phyloP scores from a whole-genome alignment of 2,888 invertebrate genomes.

The Cheiracanthium punctorium region DNA sequence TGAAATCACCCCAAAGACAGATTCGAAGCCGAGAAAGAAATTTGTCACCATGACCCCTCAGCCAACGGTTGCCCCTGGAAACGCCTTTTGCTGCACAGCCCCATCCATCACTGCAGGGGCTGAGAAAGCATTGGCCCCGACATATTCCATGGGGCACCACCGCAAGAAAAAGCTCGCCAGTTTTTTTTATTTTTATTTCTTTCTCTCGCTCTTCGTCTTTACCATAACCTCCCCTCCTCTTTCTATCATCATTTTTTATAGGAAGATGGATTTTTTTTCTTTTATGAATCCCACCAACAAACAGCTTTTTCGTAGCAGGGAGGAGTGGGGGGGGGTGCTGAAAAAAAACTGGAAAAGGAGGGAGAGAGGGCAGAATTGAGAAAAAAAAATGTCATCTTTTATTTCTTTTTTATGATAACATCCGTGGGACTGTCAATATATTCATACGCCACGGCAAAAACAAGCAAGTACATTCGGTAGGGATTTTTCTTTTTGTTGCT shows the following conservation, averaged over 20 bases:
- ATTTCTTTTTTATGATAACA: conserved; percentile 38
- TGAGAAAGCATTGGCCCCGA: conserved; percentile 54
- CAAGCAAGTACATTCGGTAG: conserved; percentile 10
- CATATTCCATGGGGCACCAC: conserved; percentile 64
- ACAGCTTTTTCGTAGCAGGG: conserved; percentile 37
- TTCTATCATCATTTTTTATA: conserved; percentile 6
- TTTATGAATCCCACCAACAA: conserved; percentile 30
- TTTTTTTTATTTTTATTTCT: no score
- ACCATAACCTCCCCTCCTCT: conserved; percentile 8
- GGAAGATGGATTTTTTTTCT: background rate
- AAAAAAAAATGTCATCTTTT: conserved; percentile 25
- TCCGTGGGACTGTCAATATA: conserved; percentile 53
- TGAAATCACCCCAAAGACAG: conserved; percentile 45
- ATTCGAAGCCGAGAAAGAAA: conserved; percentile 62
- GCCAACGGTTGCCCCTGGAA: conserved; percentile 53
- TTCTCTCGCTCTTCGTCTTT: background rate
- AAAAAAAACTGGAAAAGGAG: conserved; percentile 18
- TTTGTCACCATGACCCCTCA: conserved; percentile 66
- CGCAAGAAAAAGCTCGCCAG: conserved; percentile 37
- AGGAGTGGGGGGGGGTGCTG: conserved; percentile 23
- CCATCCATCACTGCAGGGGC: conserved; percentile 49
- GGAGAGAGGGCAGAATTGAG: background rate
- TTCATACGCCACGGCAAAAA: conserved; percentile 33
- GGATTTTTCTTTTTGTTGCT: background rate
- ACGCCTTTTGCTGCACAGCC: conserved; percentile 38